phyloP scores from a whole-genome alignment of 2,113 vertebrate species.

The Australoheros scitulus region DNA sequence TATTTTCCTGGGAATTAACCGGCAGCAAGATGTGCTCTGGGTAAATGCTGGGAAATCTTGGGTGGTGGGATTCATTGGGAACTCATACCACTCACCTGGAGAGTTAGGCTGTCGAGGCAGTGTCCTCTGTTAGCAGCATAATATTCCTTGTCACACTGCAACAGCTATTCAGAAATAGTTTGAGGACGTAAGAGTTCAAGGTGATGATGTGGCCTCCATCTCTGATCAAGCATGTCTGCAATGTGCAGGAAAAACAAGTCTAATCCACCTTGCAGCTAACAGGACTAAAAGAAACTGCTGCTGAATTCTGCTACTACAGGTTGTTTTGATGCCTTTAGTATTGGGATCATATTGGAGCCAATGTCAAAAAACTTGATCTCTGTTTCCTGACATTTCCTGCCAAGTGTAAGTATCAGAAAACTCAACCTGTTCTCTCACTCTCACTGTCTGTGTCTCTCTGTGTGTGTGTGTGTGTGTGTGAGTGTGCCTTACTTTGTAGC shows the following conservation, averaged over 20 bases:
- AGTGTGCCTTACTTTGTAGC: neutral
- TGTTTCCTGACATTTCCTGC: neutral
- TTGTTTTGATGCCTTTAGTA: too few relatives aligned
- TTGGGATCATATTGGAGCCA: neutral
- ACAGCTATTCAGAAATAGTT: neutral
- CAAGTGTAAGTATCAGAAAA: neutral
- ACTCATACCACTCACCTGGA: neutral
- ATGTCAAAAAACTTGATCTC: neutral
- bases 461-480: neutral
- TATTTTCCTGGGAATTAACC: neutral
- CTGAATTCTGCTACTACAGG: neutral
- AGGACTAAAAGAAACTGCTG: too few relatives aligned
- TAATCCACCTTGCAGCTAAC: neutral
- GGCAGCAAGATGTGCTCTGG: too few relatives aligned
- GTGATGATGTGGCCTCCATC: neutral
- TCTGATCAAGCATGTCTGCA: neutral
- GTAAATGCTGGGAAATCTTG: neutral
- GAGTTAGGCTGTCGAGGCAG: accelerated
- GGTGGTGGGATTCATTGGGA: neutral
- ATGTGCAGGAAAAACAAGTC: neutral
- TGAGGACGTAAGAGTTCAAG: neutral
- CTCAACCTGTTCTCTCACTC: neutral
- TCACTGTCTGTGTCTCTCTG: neutral
- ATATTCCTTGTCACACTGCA: neutral
- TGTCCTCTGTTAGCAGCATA: neutral